Base-by-base conservation (phyloP, 2,113 vertebrate species). In the Pipa parva region DNA sequence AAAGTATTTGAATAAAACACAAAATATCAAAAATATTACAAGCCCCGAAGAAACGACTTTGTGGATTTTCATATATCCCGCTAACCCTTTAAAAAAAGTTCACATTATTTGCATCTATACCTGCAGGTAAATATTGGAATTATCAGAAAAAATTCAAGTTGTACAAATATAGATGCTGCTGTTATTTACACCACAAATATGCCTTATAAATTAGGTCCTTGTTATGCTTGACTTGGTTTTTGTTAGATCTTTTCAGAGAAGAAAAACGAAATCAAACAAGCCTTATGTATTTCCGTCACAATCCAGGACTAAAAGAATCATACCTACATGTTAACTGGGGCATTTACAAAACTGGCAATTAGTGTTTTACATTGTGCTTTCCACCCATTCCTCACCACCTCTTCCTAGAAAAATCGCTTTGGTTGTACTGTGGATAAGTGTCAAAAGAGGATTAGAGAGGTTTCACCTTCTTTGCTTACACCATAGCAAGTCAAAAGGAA, bases 351-450 rank as follows among this genome's bases (percentile, higher is more conserved):
- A 13, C 3, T 49, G 46, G 18, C 21, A 49, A 49, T 49, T 22
- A 49, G 46, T 8, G 4, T 46, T 49, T 49, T 49, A 49, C 2
- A 5, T 49, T 22, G 46, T 22, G 21, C 18, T 7, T 22, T 49
- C 46, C 46, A 42, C 39, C 39, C 39, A 49, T 49, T 22, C 21
- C 46, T 24, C 17, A 56, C 33, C 45, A 68, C 65, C 46, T 54
- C 66, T 69, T 67, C 42, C 55, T 67, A 58, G 36, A 46, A 59
- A 22, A 67, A 67, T 58, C 55, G 59, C 39, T 57, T 61, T 48
- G 29, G 31, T 62, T 65, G n/a, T 36, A 22, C 25, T 68, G 75
- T 79, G 85, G 84, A 82, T 81, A 84, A 83, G 86, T 85, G 86
- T 86, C 78, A 69, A 72, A 59, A 70, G 71, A 50, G 71, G 63